A percentile compares a stretch with the other conserved stretches of the same genome.
Evolutionary conservation across 2,797 vertebrate species (phyloP).

Genomic region (Xyrichtys novacula): DNA sequence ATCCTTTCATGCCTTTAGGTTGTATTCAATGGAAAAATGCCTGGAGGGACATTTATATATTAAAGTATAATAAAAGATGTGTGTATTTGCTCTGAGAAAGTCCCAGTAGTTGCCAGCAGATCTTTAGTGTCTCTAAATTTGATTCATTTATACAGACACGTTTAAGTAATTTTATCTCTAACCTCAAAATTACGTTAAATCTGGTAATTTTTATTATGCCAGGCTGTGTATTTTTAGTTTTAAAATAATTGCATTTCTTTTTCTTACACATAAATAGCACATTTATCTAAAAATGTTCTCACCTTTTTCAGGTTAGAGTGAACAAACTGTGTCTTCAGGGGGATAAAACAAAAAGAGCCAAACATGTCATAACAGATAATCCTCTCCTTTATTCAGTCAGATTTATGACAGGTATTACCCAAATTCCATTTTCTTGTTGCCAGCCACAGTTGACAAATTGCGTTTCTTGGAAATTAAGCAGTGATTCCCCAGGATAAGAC

Average conservation of each 20-base stretch:
- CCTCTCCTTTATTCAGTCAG: constrained; percentile 31
- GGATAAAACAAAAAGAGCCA: constrained; percentile 41
- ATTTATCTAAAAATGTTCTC: constrained; percentile 14
- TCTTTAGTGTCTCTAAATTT: no score
- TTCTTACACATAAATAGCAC: background rate
- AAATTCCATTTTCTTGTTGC: constrained; percentile 33
- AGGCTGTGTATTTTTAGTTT: background rate
- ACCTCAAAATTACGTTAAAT: background rate
- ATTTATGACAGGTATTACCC: constrained; percentile 48
- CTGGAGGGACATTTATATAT: background rate
- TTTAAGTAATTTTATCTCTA: background rate
- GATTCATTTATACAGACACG: no score
- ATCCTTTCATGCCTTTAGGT: background rate
- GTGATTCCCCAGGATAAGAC: constrained; percentile 26
- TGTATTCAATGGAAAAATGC: background rate
- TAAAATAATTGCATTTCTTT: no score
- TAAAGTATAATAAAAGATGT: background rate
- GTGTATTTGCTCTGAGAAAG: no score
- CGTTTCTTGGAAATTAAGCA: constrained; percentile 53
- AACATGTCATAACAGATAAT: constrained; percentile 59
- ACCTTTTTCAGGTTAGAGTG: constrained; percentile 11
- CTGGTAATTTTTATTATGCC: background rate
- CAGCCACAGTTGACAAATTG: constrained; percentile 51
- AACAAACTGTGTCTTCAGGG: constrained; percentile 30
- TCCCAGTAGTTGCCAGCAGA: background rate